These are phyloP conservation scores for Apodemus sylvaticus DNA, from an alignment of 2,113 vertebrate species.

Conservation along the genomic window DNA sequence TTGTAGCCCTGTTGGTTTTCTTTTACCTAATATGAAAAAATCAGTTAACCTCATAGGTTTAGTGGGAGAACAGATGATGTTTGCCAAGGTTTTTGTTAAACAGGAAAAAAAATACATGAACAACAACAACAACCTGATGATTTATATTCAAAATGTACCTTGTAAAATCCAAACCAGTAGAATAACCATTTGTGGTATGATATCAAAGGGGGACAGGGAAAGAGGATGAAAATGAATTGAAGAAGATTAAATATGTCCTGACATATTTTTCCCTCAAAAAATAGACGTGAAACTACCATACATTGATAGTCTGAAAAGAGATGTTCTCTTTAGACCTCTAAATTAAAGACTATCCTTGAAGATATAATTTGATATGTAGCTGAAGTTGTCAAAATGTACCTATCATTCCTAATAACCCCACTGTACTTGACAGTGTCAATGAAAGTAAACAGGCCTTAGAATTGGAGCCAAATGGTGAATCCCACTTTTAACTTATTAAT, in stretches of 20 bases:
- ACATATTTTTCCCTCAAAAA: not conserved
- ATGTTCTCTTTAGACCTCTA: not conserved
- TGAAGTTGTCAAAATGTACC: slow-evolving; percentile 17
- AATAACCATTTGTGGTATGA: slow-evolving; percentile 19
- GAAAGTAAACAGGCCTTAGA: not conserved
- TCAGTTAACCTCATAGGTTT: not conserved
- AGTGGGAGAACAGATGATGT: not conserved
- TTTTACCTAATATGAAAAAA: not conserved
- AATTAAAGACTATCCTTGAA: slow-evolving; percentile 51
- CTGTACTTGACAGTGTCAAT: not conserved
- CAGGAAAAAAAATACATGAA: not conserved
- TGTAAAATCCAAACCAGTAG: not conserved
- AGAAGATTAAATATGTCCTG: not conserved
- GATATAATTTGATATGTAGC: not conserved
- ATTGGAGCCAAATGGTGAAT: not conserved
- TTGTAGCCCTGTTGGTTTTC: not conserved
- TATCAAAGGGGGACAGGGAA: not conserved
- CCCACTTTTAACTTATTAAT: not conserved
- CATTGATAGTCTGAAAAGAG: not conserved
- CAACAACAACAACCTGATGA: not conserved
- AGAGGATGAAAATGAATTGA: slow-evolving; percentile 11
- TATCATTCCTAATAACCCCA: not conserved
- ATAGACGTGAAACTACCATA: not conserved
- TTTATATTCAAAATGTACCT: not conserved
- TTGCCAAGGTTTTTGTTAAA: not conserved